phyloP scores from a whole-genome alignment of 1,140 invertebrate genomes.

The Drosophila murphyi region DNA sequence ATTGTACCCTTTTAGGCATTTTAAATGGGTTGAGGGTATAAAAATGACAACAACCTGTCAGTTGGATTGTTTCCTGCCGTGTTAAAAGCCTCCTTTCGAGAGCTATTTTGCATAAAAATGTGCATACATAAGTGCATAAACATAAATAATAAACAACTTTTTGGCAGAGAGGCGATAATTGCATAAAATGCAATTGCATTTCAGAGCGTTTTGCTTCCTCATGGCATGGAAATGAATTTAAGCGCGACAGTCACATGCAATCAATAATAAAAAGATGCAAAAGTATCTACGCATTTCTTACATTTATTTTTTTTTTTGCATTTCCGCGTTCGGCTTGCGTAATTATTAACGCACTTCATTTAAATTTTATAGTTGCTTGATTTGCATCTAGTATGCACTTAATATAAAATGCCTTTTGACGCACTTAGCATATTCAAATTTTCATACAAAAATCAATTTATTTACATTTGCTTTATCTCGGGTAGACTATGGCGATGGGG shows the following conservation, averaged over 20 bases:
- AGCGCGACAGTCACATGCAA: conserved; percentile 34
- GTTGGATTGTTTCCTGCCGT: conserved; percentile 24
- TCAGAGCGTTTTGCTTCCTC: conserved; percentile 26
- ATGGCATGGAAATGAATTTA: conserved; percentile 27
- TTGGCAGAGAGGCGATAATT: conserved; percentile 1
- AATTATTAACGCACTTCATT: conserved; percentile 58
- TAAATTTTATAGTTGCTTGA: conserved; percentile 45
- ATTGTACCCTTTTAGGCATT: no score
- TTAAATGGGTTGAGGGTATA: background rate
- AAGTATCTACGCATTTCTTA: conserved; percentile 51
- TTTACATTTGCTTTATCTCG: conserved; percentile 1
- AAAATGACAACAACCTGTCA: conserved; percentile 2
- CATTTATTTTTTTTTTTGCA: conserved; percentile 34
- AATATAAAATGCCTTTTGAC: conserved; percentile 16
- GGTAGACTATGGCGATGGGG: conserved; percentile 14
- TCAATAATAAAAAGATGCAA: conserved; percentile 69
- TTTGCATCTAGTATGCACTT: conserved; percentile 46
- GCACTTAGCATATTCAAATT: conserved; percentile 18
- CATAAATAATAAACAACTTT: conserved; percentile 11
- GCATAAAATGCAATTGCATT: conserved; percentile 1
- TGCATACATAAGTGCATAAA: background rate
- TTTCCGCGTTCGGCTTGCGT: conserved; percentile 60
- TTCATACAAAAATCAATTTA: conserved; percentile 28
- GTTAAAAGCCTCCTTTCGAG: conserved; percentile 62
- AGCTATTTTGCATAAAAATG: conserved; percentile 5